Base-by-base conservation (phyloP, 64 coral and sea anemone species). In the Montipora efflorescens region DNA sequence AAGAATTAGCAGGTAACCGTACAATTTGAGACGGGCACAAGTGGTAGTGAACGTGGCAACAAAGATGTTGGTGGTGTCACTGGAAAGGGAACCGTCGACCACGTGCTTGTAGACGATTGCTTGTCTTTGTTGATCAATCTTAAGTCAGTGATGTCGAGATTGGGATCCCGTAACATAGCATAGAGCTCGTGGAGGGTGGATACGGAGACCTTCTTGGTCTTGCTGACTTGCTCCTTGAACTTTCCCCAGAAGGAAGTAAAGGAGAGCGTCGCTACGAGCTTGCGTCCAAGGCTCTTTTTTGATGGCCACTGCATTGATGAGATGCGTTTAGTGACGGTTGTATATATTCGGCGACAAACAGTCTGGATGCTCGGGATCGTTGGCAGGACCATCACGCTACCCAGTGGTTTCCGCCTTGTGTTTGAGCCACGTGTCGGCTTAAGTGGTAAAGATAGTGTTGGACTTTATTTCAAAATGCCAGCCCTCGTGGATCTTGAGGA, bases 11-110 rank as follows among this genome's bases (percentile, higher is more conserved):
- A 93, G 53, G 28, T 86, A 76, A 75, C 19, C 36, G 55, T 92
- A 92, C 23, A 93, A 79, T 74, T 86, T 62, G 44, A 93, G 48
- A 47, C 53, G 75, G 18, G 91, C 91, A 53, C 71, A 78, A 57
- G 71, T 47, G 0, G 91, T 93, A 15, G 91, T 93, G 72, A 93
- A 93, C 46, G 59, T 64, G 6, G 69, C 91, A 8, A 93, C 23
- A 16, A 93, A 84, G 49, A 87, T 79, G 83, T 93, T 93, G 36
- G 81, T 86, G 3, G 5, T 23, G 18, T 22, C 8, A 23, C 68
- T 23, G 20, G 19, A 5, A 2, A 21, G 4, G 18, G 18, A 7
- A 3, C 21, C 19, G 68, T 71, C 68, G 18, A 14, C 14, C 61
- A 64, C 61, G 11, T 16, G 61, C 14, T 15, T 64, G 61, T 18